Evolutionary conservation across 2,797 vertebrate species (phyloP), one percentile per base, ranked within the genome.

Genomic region (Melanotaenia parkinsoni): DNA sequence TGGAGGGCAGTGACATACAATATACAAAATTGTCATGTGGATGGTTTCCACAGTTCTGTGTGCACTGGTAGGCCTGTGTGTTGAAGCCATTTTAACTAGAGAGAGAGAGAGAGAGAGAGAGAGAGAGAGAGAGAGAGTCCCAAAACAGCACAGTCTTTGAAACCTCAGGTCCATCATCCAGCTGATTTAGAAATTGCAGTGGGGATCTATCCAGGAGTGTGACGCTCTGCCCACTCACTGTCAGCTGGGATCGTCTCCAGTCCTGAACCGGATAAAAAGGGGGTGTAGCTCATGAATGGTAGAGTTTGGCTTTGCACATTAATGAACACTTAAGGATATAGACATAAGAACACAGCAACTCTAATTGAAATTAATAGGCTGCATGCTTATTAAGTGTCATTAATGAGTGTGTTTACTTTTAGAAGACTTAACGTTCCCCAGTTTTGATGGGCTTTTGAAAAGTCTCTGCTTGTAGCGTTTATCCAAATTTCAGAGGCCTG

Each of bases 301-400:
- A 43, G 24, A 16, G 6, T 11, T 20, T 51, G 43, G 20, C 45
- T 33, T 58, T 58, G 30, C 8, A 51, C 56, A 56, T 76, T 63
- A 53, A 50, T 67, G 33, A 35, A 28, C 40, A 22, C 40, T 51
- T 56, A 24, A 11, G 28, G 35, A 51, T 2, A 13, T 33, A 43
- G 11, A 45, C 65, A 35, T 47, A 57, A 56, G 63, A 53, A 77
- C 35, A 43, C 58, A 61, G 72, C 33, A 69, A 50, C 58, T 73
- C 59, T 72, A 65, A 65, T 61, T 70, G 37, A 56, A 73, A 71
- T 81, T 30, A 79, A 63, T 62, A 47, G 40, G 65, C 77, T 81
- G 77, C 63, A 10, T n/a, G 37, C 24, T 59, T 12, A 24, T 63
- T 18, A 50, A 50, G 16, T 45, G 10, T 18, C 6, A 4, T 32